Base-by-base conservation (phyloP, 2,113 vertebrate genomes). In the Beaufortia kweichowensis region DNA sequence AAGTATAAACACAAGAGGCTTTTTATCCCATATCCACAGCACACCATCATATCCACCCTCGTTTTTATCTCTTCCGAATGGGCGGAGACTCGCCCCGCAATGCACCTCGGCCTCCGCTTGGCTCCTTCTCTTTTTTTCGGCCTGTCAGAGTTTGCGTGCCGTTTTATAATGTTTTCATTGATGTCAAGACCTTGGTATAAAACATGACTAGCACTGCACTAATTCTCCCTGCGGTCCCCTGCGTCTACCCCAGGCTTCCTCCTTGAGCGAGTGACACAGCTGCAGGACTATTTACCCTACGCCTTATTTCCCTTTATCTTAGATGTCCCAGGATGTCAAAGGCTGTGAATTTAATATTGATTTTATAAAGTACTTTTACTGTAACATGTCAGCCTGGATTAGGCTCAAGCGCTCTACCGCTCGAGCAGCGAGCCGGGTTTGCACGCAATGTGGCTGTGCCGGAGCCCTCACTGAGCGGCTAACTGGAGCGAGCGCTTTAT, bases 281-380 rank as follows among this genome's bases (percentile, higher is more conserved):
- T 92, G 81, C 83, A 93, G 88, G 88, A 92, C 91, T 96, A 91
- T 96, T 95, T 95, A 93, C 91, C 91, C 88, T 81, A 92, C 82
- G 88, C 90, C 90, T 96, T 95, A 93, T 93, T 95, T 94, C 92
- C 88, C 90, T 93, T 93, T 94, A 94, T 94, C 92, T 93, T 93
- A 91, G 89, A 92, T 93, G 92, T 93, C 92, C 91, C 89, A 89
- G 80, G 88, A 94, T 95, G 94, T 95, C 94, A 94, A 92, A 93
- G 91, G 90, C 92, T 95, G 94, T 95, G 94, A 95, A 96, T 96
- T 94, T 95, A 96, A 96, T 97, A 98, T 98, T 96, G 96, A 98
- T 96, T 96, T 94, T 91, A 94, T 96, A 95, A 97, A 98, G 95
- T 97, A 96, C 94, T 97, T 98, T 98, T 94, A 94, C 94, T 98